phyloP scores from a whole-genome alignment of 2,888 invertebrate genomes.

The Strigamia transsilvanica region DNA sequence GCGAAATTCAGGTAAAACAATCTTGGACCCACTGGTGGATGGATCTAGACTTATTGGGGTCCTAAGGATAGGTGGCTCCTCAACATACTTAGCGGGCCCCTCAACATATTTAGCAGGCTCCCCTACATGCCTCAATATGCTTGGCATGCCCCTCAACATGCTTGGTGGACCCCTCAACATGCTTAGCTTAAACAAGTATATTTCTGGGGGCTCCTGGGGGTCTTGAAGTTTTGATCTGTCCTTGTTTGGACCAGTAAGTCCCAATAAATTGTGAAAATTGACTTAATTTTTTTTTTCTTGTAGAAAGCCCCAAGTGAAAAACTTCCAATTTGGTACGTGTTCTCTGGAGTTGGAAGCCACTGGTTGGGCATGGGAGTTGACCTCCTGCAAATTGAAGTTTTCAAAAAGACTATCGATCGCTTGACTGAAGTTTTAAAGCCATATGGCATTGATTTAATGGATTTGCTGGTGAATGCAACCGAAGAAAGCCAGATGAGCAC shows the following conservation, averaged over 20 bases:
- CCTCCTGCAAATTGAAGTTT: conserved; percentile 82
- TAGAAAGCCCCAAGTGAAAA: conserved; percentile 67
- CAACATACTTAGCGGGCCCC: no score
- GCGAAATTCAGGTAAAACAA: conserved; percentile 73
- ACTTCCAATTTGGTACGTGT: conserved; percentile 92
- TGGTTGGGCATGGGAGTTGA: conserved; percentile 95
- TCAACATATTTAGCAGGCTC: no score
- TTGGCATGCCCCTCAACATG: no score
- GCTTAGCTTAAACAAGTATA: no score
- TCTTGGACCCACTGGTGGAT: neutral
- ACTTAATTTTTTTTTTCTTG: neutral
- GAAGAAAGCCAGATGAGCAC: conserved; percentile 79
- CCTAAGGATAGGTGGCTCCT: no score
- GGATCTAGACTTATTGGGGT: no score
- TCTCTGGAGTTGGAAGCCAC: conserved; percentile 98
- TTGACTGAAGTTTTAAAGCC: conserved; percentile 80
- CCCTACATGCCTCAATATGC: no score
- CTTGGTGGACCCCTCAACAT: no score
- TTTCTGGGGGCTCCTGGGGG: no score
- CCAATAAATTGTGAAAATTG: neutral
- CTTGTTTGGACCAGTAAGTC: no score
- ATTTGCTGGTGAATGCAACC: conserved; percentile 78
- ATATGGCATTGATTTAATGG: conserved; percentile 82
- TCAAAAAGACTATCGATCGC: conserved; percentile 79
- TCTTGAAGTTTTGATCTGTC: no score